Percentiles rank a stretch among this genome's conserved stretches.
Conservation (phyloP, 2,888 invertebrate species). For the Pycnomerus fuliginosus region DNA sequence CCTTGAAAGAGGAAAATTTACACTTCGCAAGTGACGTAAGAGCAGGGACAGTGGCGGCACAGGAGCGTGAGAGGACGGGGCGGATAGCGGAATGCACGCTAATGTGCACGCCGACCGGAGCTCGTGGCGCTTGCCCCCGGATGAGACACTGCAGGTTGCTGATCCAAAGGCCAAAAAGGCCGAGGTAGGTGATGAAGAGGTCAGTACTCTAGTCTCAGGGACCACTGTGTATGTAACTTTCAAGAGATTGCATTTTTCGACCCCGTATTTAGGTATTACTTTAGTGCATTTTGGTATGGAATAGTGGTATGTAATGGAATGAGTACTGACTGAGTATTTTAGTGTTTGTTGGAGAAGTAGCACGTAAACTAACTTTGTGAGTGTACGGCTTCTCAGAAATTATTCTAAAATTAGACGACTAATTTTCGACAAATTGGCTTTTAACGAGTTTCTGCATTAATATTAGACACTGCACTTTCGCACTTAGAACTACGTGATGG, state of each 20-base stretch:
- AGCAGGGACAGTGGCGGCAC: constrained; percentile 45
- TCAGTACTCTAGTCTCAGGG: constrained; percentile 47
- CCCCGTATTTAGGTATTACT: neutral
- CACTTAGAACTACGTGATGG: constrained; percentile 17
- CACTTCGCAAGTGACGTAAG: constrained; percentile 27
- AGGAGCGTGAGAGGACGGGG: constrained; percentile 61
- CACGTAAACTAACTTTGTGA: too few relatives aligned
- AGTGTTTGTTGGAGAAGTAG: too few relatives aligned
- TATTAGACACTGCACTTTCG: constrained; percentile 19
- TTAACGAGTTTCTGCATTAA: constrained; percentile 19
- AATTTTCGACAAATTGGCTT: constrained; percentile 17
- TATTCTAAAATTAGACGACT: constrained; percentile 19
- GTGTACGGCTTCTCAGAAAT: constrained; percentile 18
- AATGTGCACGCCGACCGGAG: constrained; percentile 85
- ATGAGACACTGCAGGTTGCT: constrained; percentile 88
- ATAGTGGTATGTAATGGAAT: constrained; percentile 45
- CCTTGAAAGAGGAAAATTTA: constrained; percentile 16
- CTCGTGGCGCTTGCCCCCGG: constrained; percentile 89
- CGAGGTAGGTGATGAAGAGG: constrained; percentile 66
- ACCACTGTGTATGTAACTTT: constrained; percentile 16
- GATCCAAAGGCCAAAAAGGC: constrained; percentile 80
- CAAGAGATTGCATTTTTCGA: neutral
- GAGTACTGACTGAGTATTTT: constrained; percentile 47
- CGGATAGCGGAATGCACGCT: constrained; percentile 79
- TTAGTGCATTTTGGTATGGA: constrained; percentile 41